Evolutionary conservation across 2,797 vertebrate genomes (phyloP), one percentile per base, ranked within the genome.

Genomic region (Bovichtus diacanthus): DNA sequence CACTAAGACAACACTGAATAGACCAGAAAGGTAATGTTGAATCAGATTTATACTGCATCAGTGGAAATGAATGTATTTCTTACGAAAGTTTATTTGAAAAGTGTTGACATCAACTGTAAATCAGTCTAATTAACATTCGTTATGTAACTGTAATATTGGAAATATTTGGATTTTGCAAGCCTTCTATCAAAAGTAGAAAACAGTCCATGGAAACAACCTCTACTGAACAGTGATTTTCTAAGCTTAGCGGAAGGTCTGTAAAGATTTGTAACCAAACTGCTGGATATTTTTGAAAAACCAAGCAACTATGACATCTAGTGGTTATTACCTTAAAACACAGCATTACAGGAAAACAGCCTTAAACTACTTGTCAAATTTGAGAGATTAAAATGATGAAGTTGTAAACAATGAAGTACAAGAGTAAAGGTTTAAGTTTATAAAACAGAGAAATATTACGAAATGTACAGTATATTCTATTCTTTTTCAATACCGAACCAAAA

Each of bases 231-330:
- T 70, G 5, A 64, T 43, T 15, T 36, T 60, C 43, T 76, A 34
- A 73, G 19, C 6, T 43, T 9, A 63, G 12, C 9, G 0, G 38
- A 71, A 62, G 54, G 15, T 60, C 36, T 73, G 39, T 16, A 63
- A 53, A 18, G 36, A 49, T 76, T 51, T 77, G 6, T 15, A 18
- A 59, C 23, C 6, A 25, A 1, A 0, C 9, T 25, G 55, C 10
- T 9, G 11, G 47, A 70, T 6, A 18, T 47, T 38, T 12, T 15
- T 46, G 31, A 91, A 92, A n/a, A 92, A 88, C 54, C 74, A 87
- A 85, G 67, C 95, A 93, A 94, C 85, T 47, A 3, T 93, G 95
- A 88, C 95, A 94, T 90, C 95, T 95, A 91, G 94, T 94, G 95
- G 93, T 44, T 2, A 38, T 65, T 68, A 50, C 0, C 0, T 6